Evolutionary conservation across 2,113 vertebrate species (phyloP), one percentile per base, ranked within the genome.

Genomic region (Trogon surrucura): DNA sequence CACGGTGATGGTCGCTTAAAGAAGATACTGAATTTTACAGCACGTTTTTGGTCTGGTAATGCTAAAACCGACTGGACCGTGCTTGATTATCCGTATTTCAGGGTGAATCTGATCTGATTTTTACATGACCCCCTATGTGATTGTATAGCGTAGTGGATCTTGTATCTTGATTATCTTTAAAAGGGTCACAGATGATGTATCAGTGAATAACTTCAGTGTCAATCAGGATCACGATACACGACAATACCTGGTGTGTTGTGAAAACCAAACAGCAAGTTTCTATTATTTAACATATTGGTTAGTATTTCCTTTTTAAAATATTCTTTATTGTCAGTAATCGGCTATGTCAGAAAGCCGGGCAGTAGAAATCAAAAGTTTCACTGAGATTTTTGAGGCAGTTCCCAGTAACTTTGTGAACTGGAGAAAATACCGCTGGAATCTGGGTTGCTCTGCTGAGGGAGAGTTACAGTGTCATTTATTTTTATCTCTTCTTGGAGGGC

Each of bases 311-410:
- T 88, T 83, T 61, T 53, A 41, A 41, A 41, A 41, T 41, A 41
- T 41, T 41, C 67, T 75, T 89, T 44, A 14, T 93, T 91, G 96
- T 95, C 72, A 47, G 26, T 83, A 65, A 95, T 91, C 85, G 70
- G 54, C 53, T 91, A 14, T 71, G 53, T 93, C 60, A 93, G 73
- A 88, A 97, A 85, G 36, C 47, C 67, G 92, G 64, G 27, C 74
- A 83, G 54, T 83, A 75, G 91, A 94, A 97, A 91, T 87, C 45
- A 93, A 44, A 84, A 93, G 61, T 60, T 93, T 92, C 34, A 80
- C 64, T 95, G 73, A 88, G 91, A 67, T 47, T 70, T 70, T 56
- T 19, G 10, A 85, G 48, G 61, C 13, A n/a, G 27, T 83, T 96
- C 56, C 54, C 56, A 62, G 75, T 91, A 75, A 86, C 77, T 79